Evolutionary conservation across 2,113 vertebrate species (phyloP).

Genomic region (Ancistrus triradiatus): DNA sequence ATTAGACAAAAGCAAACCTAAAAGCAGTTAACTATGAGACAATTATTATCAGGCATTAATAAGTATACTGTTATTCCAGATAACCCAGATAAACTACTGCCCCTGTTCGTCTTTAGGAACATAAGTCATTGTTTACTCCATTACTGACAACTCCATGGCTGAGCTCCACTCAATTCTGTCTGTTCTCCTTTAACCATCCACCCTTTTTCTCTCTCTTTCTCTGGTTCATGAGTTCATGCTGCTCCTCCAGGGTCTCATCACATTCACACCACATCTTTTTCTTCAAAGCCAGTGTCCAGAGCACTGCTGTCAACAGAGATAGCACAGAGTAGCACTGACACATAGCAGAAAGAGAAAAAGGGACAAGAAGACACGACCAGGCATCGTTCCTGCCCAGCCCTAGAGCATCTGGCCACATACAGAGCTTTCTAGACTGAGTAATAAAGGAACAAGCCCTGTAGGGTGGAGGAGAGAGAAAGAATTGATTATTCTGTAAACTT

Average conservation of each 20-base stretch:
- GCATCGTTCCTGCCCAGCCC: conserved; percentile 9
- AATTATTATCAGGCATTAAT: not conserved
- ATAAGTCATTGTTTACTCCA: conserved; percentile 71
- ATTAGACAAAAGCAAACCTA: too few species aligned
- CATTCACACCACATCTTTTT: conserved; percentile 64
- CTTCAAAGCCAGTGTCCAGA: conserved; percentile 61
- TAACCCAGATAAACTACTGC: conserved; percentile 55
- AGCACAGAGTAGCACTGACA: conserved; percentile 77
- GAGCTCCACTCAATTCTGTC: conserved; percentile 62
- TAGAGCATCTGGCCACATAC: conserved; percentile 31
- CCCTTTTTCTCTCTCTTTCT: conserved; percentile 3
- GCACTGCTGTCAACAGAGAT: conserved; percentile 73
- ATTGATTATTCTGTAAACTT: conserved; percentile 89
- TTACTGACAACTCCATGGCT: conserved; percentile 66
- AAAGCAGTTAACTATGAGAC: not conserved
- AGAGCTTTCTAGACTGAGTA: conserved; percentile 36
- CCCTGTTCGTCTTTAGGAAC: conserved; percentile 52
- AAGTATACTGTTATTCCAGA: not conserved
- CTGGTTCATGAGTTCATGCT: conserved; percentile 72
- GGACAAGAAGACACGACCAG: conserved; percentile 25
- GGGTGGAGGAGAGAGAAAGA: conserved; percentile 68
- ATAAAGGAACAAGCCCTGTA: conserved; percentile 37
- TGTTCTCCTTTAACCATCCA: conserved; percentile 41
- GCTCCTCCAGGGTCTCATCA: conserved; percentile 70
- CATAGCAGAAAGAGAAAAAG: conserved; percentile 48